Evolutionary conservation across 2,113 vertebrate species (phyloP), one percentile per base, ranked within the genome.

Genomic region (Pyrgilauda ruficollis): DNA sequence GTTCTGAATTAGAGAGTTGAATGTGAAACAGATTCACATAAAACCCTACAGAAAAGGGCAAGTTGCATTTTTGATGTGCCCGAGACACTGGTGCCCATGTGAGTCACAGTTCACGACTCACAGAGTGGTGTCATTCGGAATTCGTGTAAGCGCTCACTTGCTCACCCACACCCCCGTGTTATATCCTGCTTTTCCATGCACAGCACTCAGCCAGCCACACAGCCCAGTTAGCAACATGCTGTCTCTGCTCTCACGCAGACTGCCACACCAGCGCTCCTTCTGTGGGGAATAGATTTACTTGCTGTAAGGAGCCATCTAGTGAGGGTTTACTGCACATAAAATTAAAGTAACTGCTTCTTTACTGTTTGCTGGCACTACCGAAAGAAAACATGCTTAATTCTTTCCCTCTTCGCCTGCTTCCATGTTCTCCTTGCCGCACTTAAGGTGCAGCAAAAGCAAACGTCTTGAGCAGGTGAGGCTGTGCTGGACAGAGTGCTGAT

Each of bases 251-350:
- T 84, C 17, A 1, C 74, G 31, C 58, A 16, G 33, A 30, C 80
- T 53, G 84, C 89, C 87, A 84, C 75, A 72, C 53, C 47, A 53
- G 79, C n/a, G 78, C 33, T 94, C 64, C 22, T 88, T 68, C 82
- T 52, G 56, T 17, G 39, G 31, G 77, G 70, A 94, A 63, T 26
- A 80, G 22, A 91, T 94, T 93, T 87, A 74, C 94, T 96, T 97
- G 96, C 95, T 87, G 89, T 77, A 74, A 97, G 85, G 95, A 96
- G 96, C 96, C 96, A 96, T 94, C 97, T 97, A 97, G 95, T 96
- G 97, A 96, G 95, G 88, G 69, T 73, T 97, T 94, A 86, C 78
- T 82, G 96, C 68, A 97, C 77, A 21, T 47, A 80, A 91, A 95
- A 91, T 47, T 50, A 86, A 91, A 93, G 58, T 44, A 69, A 87